Evolutionary conservation across 2,113 vertebrate species (phyloP).

Genomic region (Ictalurus punctatus): DNA sequence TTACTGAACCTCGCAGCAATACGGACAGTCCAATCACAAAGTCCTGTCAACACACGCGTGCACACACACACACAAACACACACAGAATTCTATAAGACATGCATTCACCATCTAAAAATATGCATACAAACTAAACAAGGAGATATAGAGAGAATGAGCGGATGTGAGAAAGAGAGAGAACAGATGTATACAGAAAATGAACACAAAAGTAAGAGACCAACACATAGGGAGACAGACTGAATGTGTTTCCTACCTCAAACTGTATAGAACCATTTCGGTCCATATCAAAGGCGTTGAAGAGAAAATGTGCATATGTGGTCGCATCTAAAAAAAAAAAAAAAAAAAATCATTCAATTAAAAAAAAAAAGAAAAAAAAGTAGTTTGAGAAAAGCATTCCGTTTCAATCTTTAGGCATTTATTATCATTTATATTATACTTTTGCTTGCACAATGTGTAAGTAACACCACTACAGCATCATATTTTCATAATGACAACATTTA

Average conservation of each 20-base stretch:
- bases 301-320: slow-evolving; percentile 81
- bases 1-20: slow-evolving; percentile 84
- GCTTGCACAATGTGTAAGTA: neutral
- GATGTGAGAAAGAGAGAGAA: neutral
- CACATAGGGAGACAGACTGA: neutral
- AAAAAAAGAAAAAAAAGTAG: neutral
- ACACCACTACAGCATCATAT: neutral
- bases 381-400: neutral
- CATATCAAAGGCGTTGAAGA: slow-evolving; percentile 83
- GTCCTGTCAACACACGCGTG: slow-evolving; percentile 69
- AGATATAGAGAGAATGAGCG: too few relatives aligned
- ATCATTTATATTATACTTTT: neutral
- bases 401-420: neutral
- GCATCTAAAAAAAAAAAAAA: slow-evolving; percentile 70
- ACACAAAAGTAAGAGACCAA: neutral
- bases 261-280: slow-evolving; percentile 66
- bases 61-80: neutral
- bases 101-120: neutral
- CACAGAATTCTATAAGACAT: neutral
- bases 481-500: neutral
- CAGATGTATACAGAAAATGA: neutral
- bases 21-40: slow-evolving; percentile 88
- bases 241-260: slow-evolving; percentile 57
- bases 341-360: neutral
- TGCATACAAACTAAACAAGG: neutral